Conservation (phyloP, 2,113 vertebrate genomes). For the Barnardius zonarius region DNA sequence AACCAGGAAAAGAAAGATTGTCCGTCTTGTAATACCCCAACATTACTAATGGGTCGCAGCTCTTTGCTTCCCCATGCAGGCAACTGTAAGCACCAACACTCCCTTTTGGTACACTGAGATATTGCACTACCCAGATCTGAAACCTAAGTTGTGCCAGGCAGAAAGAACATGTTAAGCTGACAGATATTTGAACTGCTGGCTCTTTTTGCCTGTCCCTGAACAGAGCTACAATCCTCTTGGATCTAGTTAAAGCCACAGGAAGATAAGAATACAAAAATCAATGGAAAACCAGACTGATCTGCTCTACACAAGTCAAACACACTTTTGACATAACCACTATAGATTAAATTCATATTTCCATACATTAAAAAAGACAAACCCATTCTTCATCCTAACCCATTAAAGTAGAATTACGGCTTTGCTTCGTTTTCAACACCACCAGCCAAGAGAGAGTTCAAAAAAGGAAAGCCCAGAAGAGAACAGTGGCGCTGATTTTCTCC, state of each 20-base stretch:
- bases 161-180: background rate
- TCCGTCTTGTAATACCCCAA: background rate
- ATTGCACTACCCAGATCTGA: background rate
- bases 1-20: background rate
- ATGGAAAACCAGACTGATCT: background rate
- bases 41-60: background rate
- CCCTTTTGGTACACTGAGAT: background rate
- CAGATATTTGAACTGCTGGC: background rate
- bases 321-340: background rate
- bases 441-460: background rate
- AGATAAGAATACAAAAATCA: background rate
- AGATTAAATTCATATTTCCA: background rate
- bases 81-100: background rate
- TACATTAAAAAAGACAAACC: background rate
- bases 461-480: background rate
- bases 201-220: background rate
- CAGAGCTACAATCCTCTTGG: background rate
- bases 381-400: background rate
- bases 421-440: background rate
- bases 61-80: background rate
- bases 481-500: background rate
- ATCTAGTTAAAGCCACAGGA: background rate
- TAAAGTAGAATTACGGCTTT: background rate
- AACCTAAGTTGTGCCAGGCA: background rate
- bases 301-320: background rate